Evolutionary conservation across 1,140 invertebrate species (phyloP).

Genomic region (Drosophila littoralis): DNA sequence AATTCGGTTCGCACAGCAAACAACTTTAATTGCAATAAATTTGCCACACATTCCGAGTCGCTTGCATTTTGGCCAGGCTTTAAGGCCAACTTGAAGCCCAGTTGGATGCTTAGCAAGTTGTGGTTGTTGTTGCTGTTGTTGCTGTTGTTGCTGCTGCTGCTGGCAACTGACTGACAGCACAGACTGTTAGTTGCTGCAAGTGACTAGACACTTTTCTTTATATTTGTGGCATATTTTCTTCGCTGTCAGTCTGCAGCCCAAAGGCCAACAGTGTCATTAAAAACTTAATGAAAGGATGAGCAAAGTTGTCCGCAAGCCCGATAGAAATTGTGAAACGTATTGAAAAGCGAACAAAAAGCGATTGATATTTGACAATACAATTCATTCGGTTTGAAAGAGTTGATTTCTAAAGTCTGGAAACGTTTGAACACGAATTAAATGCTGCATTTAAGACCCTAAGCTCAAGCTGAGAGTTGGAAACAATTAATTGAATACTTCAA

Average conservation of each 20-base stretch:
- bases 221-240: slow-evolving; percentile 3
- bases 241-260: neutral
- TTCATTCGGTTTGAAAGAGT: too few species aligned
- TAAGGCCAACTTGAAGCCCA: slow-evolving; percentile 47
- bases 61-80: slow-evolving; percentile 7
- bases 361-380: neutral
- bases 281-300: slow-evolving; percentile 6
- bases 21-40: slow-evolving; percentile 77
- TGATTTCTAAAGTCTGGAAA: too few species aligned
- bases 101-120: slow-evolving; percentile 46
- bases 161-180: slow-evolving; percentile 21
- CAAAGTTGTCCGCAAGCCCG: neutral
- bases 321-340: neutral
- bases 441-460: too few species aligned
- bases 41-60: slow-evolving; percentile 60
- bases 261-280: neutral
- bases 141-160: slow-evolving; percentile 4
- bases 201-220: slow-evolving; percentile 1
- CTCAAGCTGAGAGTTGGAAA: too few species aligned
- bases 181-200: slow-evolving; percentile 10
- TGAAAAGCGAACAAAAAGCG: neutral
- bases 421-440: too few species aligned
- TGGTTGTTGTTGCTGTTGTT: slow-evolving; percentile 40
- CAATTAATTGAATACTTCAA: neutral
- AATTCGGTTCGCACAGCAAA: slow-evolving; percentile 18